Evolutionary conservation across 2,797 vertebrate genomes (phyloP), one percentile per base, ranked within the genome.

Genomic region (Propithecus deckenii): DNA sequence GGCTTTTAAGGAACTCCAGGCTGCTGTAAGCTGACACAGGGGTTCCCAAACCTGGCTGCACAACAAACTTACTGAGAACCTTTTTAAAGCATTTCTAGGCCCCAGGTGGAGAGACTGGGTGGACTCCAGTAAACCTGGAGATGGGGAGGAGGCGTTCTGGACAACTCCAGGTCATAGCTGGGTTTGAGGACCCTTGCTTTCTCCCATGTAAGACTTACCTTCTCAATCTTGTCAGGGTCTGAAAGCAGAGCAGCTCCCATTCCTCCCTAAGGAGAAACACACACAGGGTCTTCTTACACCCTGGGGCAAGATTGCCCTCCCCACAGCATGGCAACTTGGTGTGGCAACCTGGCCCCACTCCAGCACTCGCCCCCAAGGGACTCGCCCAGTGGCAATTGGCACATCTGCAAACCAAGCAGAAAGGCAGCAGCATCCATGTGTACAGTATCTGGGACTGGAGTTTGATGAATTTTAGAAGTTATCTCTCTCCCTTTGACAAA

Each of bases 221-320:
- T 98, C 98, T 99, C 99, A 17, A 99, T 99, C 98, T 99, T 99
- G 95, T 99, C 99, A 13, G 99, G 99, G 95, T 99, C 98, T 46
- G 99, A 99, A 10, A 99, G 98, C 50, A 99, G 99, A 25, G 99
- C 99, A 65, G 99, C 99, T 97, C 99, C 99, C 99, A 99, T 99
- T 81, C 99, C 99, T 76, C 99, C 99, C 99, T 99, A 97, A n/a
- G 95, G 88, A 94, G 97, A 98, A n/a, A 96, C 46, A 97, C 89
- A 96, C 4, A 97, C 32, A 96, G 55, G 30, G 59, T 52, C 18
- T 86, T 88, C 71, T 90, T 59, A 78, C 0, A 52, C 55, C 14
- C 35, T 78, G 17, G 52, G 72, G 46, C 18, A 74, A 5, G 2
- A 67, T 0, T 11, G 74, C 32, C 17, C 52, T 67, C 48, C 35